Percentiles rank a stretch among this genome's conserved stretches.
These are phyloP conservation scores for Galaxea fascicularis DNA, from an alignment of 92 coral and sea anemone species.

Conservation along the genomic window DNA sequence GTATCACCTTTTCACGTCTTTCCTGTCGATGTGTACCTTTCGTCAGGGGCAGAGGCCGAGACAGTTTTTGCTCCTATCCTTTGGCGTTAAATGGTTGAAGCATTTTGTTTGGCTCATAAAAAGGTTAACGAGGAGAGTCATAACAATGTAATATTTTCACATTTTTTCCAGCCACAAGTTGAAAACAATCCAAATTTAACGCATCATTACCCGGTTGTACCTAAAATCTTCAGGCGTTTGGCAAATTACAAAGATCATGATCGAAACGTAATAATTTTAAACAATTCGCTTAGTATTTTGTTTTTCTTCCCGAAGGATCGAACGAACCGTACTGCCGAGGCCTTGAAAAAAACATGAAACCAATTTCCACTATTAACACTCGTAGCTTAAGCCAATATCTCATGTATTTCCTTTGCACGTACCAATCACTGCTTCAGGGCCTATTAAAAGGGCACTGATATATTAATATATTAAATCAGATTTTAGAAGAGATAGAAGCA, in stretches of 20 bases:
- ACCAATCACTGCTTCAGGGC: neutral
- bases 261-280: too few relatives aligned
- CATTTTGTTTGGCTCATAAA: neutral
- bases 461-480: neutral
- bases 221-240: neutral
- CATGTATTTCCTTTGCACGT: conserved; percentile 28
- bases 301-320: neutral
- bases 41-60: neutral
- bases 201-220: neutral
- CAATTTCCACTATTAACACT: neutral
- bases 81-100: neutral
- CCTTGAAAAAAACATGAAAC: neutral
- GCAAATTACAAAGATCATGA: too few relatives aligned
- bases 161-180: neutral
- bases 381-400: neutral
- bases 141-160: neutral
- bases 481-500: neutral
- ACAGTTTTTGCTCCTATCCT: neutral
- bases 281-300: too few relatives aligned
- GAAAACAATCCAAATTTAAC: neutral
- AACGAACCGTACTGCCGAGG: neutral
- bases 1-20: neutral
- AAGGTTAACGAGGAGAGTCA: neutral
- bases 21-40: neutral
- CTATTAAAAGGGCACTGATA: conserved; percentile 28